A percentile compares a stretch with the other conserved stretches of the same genome.
Evolutionary conservation across 2,888 invertebrate genomes (phyloP).

Genomic region (Acleris literana): DNA sequence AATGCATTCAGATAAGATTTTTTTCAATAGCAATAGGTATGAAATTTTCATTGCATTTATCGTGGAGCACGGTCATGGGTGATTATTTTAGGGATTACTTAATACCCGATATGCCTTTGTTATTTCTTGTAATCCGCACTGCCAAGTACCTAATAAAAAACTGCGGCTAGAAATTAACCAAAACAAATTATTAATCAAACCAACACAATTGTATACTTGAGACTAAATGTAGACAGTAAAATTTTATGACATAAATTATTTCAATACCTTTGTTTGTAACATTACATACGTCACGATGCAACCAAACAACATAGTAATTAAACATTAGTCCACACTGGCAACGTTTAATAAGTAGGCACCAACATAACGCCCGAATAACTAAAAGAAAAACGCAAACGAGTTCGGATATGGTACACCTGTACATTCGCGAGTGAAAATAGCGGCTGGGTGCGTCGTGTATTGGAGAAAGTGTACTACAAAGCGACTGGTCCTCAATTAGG

Average conservation of each 20-base stretch:
- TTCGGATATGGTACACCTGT: slow-evolving; percentile 54
- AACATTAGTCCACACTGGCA: no score
- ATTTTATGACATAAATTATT: no score
- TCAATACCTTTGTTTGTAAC: no score
- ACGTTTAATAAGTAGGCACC: not conserved
- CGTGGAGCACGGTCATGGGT: not conserved
- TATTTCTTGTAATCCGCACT: not conserved
- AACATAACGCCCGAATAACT: slow-evolving; percentile 15
- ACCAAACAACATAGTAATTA: no score
- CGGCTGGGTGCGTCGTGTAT: slow-evolving; percentile 70
- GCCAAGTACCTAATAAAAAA: no score
- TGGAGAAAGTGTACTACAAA: slow-evolving; percentile 81
- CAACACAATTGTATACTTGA: no score
- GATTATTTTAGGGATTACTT: slow-evolving; percentile 2
- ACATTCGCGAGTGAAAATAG: slow-evolving; percentile 64
- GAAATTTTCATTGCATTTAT: slow-evolving; percentile 17
- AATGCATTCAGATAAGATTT: slow-evolving; percentile 29
- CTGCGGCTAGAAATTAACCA: no score
- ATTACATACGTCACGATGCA: no score
- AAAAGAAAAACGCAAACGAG: slow-evolving; percentile 35
- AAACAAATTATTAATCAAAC: no score
- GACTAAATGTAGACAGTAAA: no score
- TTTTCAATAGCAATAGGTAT: slow-evolving; percentile 4
- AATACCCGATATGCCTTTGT: not conserved
- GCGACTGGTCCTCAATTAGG: slow-evolving; percentile 78